phyloP scores from a whole-genome alignment of 2,797 vertebrate genomes.

The Fringilla coelebs region DNA sequence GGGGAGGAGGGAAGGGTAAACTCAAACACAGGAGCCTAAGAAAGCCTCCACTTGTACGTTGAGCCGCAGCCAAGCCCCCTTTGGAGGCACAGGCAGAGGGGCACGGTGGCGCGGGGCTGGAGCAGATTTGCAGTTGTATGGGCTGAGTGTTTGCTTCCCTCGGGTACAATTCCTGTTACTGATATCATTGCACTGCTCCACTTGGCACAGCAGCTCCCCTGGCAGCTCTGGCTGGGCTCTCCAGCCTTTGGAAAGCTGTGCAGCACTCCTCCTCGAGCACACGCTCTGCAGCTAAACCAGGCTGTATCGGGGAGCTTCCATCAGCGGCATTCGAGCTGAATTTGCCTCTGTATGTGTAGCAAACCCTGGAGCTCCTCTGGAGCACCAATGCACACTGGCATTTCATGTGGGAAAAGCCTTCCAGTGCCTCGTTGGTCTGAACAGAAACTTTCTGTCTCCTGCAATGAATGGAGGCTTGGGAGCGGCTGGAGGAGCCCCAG shows the following conservation, averaged over 20 bases:
- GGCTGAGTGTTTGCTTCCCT: constrained; percentile 33
- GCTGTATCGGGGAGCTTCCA: neutral
- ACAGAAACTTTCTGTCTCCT: constrained; percentile 35
- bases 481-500: neutral
- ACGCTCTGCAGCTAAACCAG: constrained; percentile 32
- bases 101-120: neutral
- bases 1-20: neutral
- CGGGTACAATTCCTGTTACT: constrained; percentile 11
- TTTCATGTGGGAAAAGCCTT: neutral
- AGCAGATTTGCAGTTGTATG: constrained; percentile 33
- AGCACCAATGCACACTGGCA: neutral
- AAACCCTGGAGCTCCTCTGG: neutral
- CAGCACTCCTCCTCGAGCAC: neutral
- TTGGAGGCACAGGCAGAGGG: neutral
- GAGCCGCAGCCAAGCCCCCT: neutral
- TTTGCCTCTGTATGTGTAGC: neutral
- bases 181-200: constrained; percentile 33
- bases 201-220: constrained; percentile 51
- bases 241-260: constrained; percentile 20
- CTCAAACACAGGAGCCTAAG: neutral
- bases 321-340: neutral
- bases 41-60: neutral
- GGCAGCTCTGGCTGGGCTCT: constrained; percentile 10
- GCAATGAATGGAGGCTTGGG: neutral
- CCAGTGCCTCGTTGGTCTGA: neutral